Evolutionary conservation across 1,140 invertebrate species (phyloP), one percentile per base, ranked within the genome.

Genomic region (Theocolax elegans): DNA sequence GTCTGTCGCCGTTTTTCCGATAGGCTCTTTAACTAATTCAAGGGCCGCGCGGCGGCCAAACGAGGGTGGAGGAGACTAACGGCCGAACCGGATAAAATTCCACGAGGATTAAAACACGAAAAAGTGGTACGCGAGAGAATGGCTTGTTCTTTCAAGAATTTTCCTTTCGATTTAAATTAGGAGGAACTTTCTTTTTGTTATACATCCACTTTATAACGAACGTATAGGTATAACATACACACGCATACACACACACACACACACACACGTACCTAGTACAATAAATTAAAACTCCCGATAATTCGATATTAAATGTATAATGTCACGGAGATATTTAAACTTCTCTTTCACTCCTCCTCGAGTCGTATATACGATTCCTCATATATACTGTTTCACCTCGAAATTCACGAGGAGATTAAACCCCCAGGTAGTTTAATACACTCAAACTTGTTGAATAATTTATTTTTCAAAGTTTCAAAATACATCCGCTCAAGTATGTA

Each of bases 21-120:
- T 80, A 76, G 72, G 67, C 72, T 75, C 68, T 79, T 80, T 74
- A 78, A 79, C 73, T 76, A 79, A 80, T 77, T 79, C 75, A 79
- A 68, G 73, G 71, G 53, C 40, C 44, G 40, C 42, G 46, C 27
- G 35, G 48, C n/a, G 19, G 17, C 27, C 21, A 59, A 31, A 54
- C 17, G 6, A 15, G 6, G 29, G 27, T 10, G 19, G 4, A 19
- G 10, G n/a, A 19, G 15, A 58, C 25, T 27, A 56, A 48, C 29
- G 62, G 10, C 17, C 19, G 59, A 35, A 23, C 31, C n/a, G 19
- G 40, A 68, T 71, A 72, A 78, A 77, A 76, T 75, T 76, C 67
- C 53, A 10, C 8, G 44, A 31, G 72, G 67, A 75, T 77, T 75
- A 75, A 74, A 75, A 40, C 44, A 21, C 19, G 42, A 59, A 44